A percentile compares a stretch with the other conserved stretches of the same genome.
phyloP scores from a whole-genome alignment of 1,140 invertebrate species.

The Eurosta solidaginis region DNA sequence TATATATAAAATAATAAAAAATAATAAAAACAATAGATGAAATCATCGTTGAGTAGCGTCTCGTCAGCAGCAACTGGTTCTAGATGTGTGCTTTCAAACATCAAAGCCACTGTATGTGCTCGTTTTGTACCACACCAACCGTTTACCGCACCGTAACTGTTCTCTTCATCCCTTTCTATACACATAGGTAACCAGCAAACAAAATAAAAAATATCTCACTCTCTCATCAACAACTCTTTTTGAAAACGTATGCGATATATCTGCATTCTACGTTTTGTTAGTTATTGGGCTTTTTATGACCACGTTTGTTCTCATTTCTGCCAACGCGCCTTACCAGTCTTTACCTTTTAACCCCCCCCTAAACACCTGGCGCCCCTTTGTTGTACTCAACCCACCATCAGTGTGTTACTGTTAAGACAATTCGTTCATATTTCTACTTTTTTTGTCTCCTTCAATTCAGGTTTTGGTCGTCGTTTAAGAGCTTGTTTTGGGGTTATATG shows the following conservation, averaged over 20 bases:
- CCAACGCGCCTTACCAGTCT: slow-evolving; percentile 2
- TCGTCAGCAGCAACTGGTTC: not conserved
- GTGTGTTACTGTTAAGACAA: not conserved
- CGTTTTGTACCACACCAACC: not conserved
- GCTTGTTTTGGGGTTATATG: not conserved
- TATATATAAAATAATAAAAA: not conserved
- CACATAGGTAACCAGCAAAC: not conserved
- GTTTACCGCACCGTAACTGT: not conserved
- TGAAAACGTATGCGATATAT: not conserved
- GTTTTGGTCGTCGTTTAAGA: not conserved
- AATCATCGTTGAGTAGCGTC: not conserved
- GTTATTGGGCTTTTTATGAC: not conserved
- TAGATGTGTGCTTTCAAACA: not conserved
- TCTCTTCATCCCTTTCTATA: not conserved
- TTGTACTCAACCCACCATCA: not conserved
- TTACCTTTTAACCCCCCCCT: not conserved
- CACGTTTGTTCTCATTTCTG: slow-evolving; percentile 15
- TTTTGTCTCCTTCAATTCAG: slow-evolving; percentile 1
- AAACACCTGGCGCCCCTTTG: too few species aligned
- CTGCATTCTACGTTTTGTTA: not conserved
- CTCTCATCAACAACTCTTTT: not conserved
- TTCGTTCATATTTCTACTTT: slow-evolving; percentile 10
- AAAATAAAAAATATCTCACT: not conserved
- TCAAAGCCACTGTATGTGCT: not conserved
- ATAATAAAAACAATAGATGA: not conserved